Evolutionary conservation across 2,113 vertebrate genomes (phyloP).

Genomic region (Cinclus cinclus): DNA sequence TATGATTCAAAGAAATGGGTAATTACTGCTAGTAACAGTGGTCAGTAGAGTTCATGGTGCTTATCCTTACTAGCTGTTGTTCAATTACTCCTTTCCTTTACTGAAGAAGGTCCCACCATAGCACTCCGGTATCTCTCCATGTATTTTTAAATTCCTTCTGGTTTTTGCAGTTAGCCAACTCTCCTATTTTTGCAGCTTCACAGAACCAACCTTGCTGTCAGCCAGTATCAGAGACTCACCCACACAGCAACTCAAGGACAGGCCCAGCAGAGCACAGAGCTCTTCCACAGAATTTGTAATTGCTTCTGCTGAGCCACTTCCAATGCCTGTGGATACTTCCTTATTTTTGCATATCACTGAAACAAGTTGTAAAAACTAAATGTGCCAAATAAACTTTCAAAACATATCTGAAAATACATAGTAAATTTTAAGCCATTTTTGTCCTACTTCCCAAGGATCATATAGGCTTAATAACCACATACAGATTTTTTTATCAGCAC

Average conservation of each 20-base stretch:
- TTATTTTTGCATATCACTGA: neutral
- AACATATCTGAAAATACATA: neutral
- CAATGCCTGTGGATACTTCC: fast-evolving
- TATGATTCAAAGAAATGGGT: neutral
- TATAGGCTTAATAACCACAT: neutral
- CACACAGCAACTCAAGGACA: neutral
- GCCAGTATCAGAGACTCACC: neutral
- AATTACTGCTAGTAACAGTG: neutral
- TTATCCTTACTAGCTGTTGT: neutral
- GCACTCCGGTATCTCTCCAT: neutral
- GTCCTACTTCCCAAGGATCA: neutral
- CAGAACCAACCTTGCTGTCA: neutral
- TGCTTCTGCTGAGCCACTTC: neutral
- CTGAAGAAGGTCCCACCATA: neutral
- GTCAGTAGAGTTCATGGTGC: neutral
- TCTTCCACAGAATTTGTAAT: neutral
- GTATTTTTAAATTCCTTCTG: neutral
- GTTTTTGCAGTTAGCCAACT: neutral
- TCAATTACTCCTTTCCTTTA: neutral
- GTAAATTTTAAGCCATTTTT: neutral
- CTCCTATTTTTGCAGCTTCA: neutral
- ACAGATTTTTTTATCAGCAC: neutral
- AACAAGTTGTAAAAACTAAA: neutral
- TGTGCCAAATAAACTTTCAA: neutral
- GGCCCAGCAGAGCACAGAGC: neutral